Base-by-base conservation (phyloP, 92 coral and sea anemone genomes). In the Umimayanthus kanabou region DNA sequence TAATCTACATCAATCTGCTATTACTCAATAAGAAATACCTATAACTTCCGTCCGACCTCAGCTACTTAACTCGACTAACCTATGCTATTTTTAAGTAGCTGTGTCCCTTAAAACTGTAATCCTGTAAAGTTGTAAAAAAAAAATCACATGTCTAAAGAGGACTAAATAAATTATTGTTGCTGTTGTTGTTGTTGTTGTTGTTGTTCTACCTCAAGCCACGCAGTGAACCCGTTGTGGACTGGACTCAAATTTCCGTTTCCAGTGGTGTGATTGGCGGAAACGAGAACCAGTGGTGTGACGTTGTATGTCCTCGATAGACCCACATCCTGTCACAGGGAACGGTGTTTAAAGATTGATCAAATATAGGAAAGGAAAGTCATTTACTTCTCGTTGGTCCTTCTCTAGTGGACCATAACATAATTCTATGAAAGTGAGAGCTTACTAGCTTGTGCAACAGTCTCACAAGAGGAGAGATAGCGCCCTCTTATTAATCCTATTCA, bases 121-220 rank as follows among this genome's bases (percentile, higher is more conserved):
- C n/a, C n/a, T n/a, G n/a, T n/a, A n/a, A n/a, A n/a, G n/a, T n/a
- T n/a, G n/a, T n/a, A n/a, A n/a, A n/a, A n/a, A n/a, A n/a, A n/a
- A n/a, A n/a, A n/a, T n/a, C n/a, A n/a, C n/a, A n/a, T n/a, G n/a
- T n/a, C n/a, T n/a, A n/a, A n/a, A n/a, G n/a, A n/a, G n/a, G n/a
- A n/a, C n/a, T n/a, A n/a, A n/a, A n/a, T n/a, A n/a, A n/a, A n/a
- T n/a, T n/a, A n/a, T n/a, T n/a, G n/a, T n/a, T n/a, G n/a, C n/a
- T n/a, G n/a, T n/a, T n/a, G n/a, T n/a, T n/a, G n/a, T n/a, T n/a
- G n/a, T n/a, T n/a, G n/a, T n/a, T n/a, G n/a, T n/a, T n/a, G n/a
- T n/a, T 53, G 26, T 33, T 57, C 71, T 83, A 73, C 87, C 87
- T 83, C 87, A 70, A 83, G 87, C 87, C 87, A 83, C 43, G 87